Evolutionary conservation across 2,113 vertebrate species (phyloP), one percentile per base, ranked within the genome.

Genomic region (Penelope pileata): DNA sequence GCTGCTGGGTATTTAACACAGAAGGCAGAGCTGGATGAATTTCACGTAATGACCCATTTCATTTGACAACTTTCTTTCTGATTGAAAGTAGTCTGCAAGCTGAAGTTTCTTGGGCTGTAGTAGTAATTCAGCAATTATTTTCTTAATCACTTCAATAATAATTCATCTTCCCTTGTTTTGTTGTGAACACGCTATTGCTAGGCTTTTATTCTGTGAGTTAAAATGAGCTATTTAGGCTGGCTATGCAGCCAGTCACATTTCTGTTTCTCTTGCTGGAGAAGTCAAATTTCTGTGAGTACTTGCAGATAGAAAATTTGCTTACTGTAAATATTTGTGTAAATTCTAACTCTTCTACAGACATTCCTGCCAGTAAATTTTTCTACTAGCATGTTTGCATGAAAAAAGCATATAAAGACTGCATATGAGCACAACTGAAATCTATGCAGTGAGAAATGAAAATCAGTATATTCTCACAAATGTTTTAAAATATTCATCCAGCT

Each of bases 281-380:
- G 34, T 73, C 40, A 73, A n/a, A 26, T 90, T 78, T 74, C 43
- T 69, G 17, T 53, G 11, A 79, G 53, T 47, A 43, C 23, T 69
- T 50, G 26, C 10, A 43, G 42, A 36, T 9, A 89, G 18, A 89
- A 84, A 66, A 70, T 23, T 40, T 43, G 1, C n/a, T 77, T 88
- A 70, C 32, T 50, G 54, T 91, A 83, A 88, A 77, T 91, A 64
- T 74, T 75, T 92, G 53, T 72, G 12, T 86, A 56, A 86, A 89
- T 58, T n/a, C 5, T 16, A 51, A 51, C 26, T 32, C 27, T 77
- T 87, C 54, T 70, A 34, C 12, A 54, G 48, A 23, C 5, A 36
- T 78, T 81, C 22, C 32, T 92, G 70, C 38, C 36, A 60, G 54
- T 81, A 75, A n/a, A 88, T 32, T 77, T 86, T 81, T 54, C 43